Percentiles rank a stretch among this genome's conserved stretches.
Conservation (phyloP, 2,113 vertebrate genomes). For the Pelvicachromis taeniatus region DNA sequence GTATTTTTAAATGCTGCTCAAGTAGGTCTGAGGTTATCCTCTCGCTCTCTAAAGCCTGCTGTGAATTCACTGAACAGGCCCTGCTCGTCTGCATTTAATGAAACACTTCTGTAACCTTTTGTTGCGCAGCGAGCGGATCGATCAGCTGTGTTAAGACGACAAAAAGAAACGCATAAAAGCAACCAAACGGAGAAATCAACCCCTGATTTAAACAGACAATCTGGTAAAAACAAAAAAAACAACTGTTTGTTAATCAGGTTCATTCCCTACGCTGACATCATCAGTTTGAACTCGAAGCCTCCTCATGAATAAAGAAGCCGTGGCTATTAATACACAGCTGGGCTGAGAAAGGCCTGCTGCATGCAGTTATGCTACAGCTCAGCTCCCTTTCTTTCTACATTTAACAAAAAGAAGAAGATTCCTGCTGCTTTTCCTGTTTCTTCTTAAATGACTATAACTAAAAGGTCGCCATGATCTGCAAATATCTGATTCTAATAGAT, state of each 20-base stretch:
- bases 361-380: not conserved
- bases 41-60: not conserved
- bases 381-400: not conserved
- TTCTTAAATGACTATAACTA: no score
- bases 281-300: not conserved
- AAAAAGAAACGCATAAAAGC: not conserved
- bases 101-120: not conserved
- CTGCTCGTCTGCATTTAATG: not conserved
- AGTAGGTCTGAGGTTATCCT: not conserved
- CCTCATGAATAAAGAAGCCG: constrained; percentile 4
- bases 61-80: not conserved
- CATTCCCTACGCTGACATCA: not conserved
- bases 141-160: not conserved
- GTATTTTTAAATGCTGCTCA: not conserved
- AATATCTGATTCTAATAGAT: no score
- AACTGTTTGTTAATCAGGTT: not conserved
- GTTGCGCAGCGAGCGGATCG: not conserved
- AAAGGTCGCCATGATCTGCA: no score
- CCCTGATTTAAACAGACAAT: not conserved
- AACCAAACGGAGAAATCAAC: not conserved
- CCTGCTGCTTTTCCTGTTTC: not conserved
- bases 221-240: rapidly evolving
- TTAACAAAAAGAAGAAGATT: not conserved
- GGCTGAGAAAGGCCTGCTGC: not conserved
- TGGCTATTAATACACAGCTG: not conserved